These are phyloP conservation scores for Sinonovacula constricta DNA, from an alignment of 1,140 invertebrate species.

Conservation along the genomic window DNA sequence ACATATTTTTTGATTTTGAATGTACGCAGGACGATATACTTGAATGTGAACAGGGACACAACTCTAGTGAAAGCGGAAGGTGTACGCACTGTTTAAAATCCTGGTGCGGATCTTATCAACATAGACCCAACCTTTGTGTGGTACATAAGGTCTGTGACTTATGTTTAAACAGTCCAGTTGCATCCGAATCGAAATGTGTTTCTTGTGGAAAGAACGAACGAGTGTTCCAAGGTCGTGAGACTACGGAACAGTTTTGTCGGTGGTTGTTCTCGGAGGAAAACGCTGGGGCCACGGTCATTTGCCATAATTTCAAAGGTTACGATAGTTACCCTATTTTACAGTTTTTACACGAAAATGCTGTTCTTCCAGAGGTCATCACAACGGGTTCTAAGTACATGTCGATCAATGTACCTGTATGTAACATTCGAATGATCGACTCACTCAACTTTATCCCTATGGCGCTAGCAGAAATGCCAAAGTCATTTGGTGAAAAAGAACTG, in stretches of 20 bases:
- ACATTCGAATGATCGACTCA: no score
- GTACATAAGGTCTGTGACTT: slow-evolving; percentile 1
- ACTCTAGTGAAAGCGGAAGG: background rate
- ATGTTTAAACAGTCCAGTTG: background rate
- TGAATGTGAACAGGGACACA: slow-evolving; percentile 3
- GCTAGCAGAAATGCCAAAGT: no score
- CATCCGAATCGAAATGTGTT: background rate
- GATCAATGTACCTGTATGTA: no score
- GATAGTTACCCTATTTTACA: no score
- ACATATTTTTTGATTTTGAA: slow-evolving; percentile 22
- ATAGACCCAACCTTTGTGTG: slow-evolving; percentile 15
- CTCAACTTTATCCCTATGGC: no score
- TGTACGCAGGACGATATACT: slow-evolving; percentile 29
- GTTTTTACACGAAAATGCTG: no score
- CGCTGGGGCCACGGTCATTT: no score
- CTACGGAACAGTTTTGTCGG: no score
- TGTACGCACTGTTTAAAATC: slow-evolving; percentile 15
- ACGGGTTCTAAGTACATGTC: no score
- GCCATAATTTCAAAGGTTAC: no score
- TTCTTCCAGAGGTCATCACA: no score
- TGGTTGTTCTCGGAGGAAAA: no score
- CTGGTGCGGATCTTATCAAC: background rate
- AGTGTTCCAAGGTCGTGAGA: slow-evolving; percentile 4
- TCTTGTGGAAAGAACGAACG: background rate
- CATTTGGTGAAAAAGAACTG: slow-evolving; percentile 33